Evolutionary conservation across 2,113 vertebrate genomes (phyloP), one percentile per base, ranked within the genome.

Genomic region (Siniperca knerii): DNA sequence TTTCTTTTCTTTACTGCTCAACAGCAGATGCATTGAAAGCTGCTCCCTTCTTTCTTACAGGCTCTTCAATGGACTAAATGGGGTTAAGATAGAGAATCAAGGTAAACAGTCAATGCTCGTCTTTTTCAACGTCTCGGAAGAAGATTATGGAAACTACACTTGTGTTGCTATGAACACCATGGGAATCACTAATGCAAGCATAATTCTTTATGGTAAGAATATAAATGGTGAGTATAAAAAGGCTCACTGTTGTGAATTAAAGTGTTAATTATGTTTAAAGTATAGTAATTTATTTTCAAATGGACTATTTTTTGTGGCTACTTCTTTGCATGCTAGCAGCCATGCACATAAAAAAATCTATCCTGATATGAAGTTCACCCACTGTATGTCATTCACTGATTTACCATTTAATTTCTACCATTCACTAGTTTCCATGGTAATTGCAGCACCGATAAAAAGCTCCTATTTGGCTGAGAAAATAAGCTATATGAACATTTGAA

Each of bases 131-230:
- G 98, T 99, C 82, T 99, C 98, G 0, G 98, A 99, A 93, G 98
- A 98, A 85, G 98, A 99, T 93, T 99, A 99, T 0, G 98, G 98
- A n/a, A 99, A 99, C 94, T 99, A 99, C 76, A 99, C 98, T 0
- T 99, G 98, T 0, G 97, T 99, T 86, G 98, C 98, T 60, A 96
- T 95, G 2, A 99, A 99, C 95, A 95, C 93, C 82, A 96, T 99
- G 95, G 98, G 98, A 37, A 98, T 97, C 88, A 98, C 96, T 87
- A 99, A 99, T 0, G 97, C 98, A 93, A 99, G 98, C 95, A 98
- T 99, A 93, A 97, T 98, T 87, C 94, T 99, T 83, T 99, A 98
- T 2, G 97, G 98, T 99, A 90, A 94, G 94, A 54, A 61, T 1
- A 35, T 1, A 12, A 8, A 62, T 16, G 21, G 37, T 54, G 8